A percentile compares a stretch with the other conserved stretches of the same genome.
phyloP scores from a whole-genome alignment of 2,797 vertebrate species.

The Nyctibius grandis region DNA sequence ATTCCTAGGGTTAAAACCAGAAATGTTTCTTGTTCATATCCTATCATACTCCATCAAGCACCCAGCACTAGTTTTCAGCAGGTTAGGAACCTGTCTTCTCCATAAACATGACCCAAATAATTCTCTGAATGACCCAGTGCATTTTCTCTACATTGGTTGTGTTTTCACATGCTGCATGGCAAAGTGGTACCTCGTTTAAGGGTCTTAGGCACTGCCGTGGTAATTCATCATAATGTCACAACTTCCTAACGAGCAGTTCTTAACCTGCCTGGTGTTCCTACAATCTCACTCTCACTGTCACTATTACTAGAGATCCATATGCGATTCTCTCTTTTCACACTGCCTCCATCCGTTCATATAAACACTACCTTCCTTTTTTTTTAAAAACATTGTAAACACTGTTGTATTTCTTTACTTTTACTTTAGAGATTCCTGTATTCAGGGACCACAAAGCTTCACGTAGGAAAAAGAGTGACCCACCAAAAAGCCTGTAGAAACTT shows the following conservation, averaged over 20 bases:
- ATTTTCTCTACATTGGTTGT: neutral
- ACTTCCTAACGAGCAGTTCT: neutral
- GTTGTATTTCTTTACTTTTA: neutral
- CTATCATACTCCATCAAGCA: neutral
- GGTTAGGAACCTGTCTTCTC: neutral
- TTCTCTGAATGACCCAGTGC: neutral
- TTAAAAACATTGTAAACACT: fast-evolving
- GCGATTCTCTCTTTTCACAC: neutral
- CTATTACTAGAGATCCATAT: fast-evolving
- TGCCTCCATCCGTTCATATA: neutral
- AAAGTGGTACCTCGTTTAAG: neutral
- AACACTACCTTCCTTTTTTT: neutral
- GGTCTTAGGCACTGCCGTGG: neutral
- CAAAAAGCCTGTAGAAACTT: neutral
- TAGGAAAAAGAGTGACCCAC: neutral
- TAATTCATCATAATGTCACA: neutral
- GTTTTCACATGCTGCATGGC: neutral
- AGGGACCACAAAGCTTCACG: fast-evolving
- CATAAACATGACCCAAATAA: neutral
- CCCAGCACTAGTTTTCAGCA: neutral
- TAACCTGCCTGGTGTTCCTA: neutral
- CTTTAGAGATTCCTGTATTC: neutral
- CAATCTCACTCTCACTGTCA: neutral
- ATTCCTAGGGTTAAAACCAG: neutral
- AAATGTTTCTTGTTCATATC: neutral